Base-by-base conservation (phyloP, 2,113 vertebrate species). In the Garra rufa region DNA sequence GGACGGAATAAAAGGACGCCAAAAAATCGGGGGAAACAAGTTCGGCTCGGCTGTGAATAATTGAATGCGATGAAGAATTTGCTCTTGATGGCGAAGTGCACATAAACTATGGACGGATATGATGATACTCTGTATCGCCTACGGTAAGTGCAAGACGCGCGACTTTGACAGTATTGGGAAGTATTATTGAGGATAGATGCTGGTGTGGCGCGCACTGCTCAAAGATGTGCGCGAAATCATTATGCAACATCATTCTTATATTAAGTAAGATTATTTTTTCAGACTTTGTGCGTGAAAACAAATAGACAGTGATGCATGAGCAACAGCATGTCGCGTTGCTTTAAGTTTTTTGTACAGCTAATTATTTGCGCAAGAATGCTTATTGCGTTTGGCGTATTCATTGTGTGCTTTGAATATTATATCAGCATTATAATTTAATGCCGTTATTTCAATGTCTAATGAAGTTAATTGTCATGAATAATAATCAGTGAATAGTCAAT, bases 141-240 rank as follows among this genome's bases (percentile, higher is more conserved):
- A 88, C 92, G 94, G 94, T 94, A 91, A 93, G 94, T 91, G 85
- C 92, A 89, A 90, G 89, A 85, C 88, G 88, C 83, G 87, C 87
- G 88, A 86, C 88, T 83, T 92, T 90, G 77, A 24, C 77, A 26
- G 21, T 73, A 70, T 48, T 85, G 83, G 6, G 41, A 15, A 59
- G 28, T 77, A 24, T 8, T 3, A 44, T 61, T 71, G 41, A 77
- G 43, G 82, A 43, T 30, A 28, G 46, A 86, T 57, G 14, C 26
- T 59, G 14, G 52, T 73, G 76, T 67, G 50, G 81, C 82, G 69
- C 83, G 55, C 81, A 74, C 74, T 30, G 34, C 46, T 78, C 43
- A 9, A 10, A 44, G 55, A 61, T 44, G 38, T 28, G 55, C 52
- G 52, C 34, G n/a, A 43, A 38, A 44, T 59, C 3, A 61, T 61